A percentile compares a stretch with the other conserved stretches of the same genome.
phyloP scores from a whole-genome alignment of 2,797 vertebrate species.

The Capromys pilorides region DNA sequence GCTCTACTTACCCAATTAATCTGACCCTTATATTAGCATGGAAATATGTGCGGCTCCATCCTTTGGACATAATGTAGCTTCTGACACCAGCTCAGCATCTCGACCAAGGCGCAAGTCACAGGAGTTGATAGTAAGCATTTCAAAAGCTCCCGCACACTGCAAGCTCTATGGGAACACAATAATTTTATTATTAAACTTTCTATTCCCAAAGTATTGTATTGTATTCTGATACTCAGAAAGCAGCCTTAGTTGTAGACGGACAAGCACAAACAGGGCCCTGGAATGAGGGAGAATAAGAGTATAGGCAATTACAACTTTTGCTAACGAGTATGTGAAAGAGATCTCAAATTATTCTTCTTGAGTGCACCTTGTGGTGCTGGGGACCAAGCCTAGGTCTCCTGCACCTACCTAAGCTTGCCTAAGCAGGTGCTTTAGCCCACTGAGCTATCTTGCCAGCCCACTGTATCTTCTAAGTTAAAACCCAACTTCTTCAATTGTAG shows the following conservation, averaged over 20 bases:
- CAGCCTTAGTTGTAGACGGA: background rate
- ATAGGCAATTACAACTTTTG: background rate
- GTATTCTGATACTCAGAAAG: background rate
- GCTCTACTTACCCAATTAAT: background rate
- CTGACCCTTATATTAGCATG: background rate
- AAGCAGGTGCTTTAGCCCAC: too few species aligned
- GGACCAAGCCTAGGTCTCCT: too few species aligned
- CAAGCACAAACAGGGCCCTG: background rate
- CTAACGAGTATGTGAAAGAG: background rate
- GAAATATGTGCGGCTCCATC: background rate
- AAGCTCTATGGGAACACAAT: background rate
- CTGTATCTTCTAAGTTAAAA: background rate
- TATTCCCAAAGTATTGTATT: background rate
- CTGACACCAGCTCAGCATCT: background rate
- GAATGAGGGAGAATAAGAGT: background rate
- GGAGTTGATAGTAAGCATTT: background rate
- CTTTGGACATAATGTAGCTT: background rate
- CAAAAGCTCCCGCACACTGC: background rate
- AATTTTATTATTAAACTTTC: background rate
- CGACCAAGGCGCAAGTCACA: background rate
- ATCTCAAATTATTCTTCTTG: background rate
- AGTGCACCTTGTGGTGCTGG: background rate
- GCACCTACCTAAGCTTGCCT: too few species aligned
- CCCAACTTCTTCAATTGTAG: background rate
- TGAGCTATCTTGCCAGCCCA: too few species aligned